These are phyloP conservation scores for Globodera rostochiensis DNA, from an alignment of 1,140 invertebrate species.

Conservation along the genomic window DNA sequence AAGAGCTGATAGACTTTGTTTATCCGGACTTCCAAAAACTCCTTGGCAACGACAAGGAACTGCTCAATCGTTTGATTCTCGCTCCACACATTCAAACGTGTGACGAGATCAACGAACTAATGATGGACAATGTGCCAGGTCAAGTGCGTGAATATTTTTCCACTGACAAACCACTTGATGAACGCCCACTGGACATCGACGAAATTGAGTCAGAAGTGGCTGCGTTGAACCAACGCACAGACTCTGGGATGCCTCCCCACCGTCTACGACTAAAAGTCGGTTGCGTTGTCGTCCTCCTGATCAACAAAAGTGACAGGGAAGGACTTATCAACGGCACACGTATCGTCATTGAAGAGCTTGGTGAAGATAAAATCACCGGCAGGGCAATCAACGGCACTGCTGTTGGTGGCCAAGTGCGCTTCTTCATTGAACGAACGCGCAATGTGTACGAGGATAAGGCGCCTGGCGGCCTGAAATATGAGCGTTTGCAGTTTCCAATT, in stretches of 20 bases:
- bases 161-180: neutral
- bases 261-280: conserved; percentile 16
- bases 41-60: neutral
- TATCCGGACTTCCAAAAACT: neutral
- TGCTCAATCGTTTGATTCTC: neutral
- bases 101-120: neutral
- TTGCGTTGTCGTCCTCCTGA: conserved; percentile 11
- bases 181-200: conserved; percentile 13
- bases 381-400: neutral
- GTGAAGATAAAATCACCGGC: neutral
- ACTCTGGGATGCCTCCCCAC: conserved; percentile 5
- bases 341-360: conserved; percentile 14
- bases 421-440: neutral
- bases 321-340: conserved; percentile 28
- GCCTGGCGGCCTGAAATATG: neutral
- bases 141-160: neutral
- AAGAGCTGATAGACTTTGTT: neutral
- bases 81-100: neutral
- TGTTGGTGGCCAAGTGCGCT: neutral
- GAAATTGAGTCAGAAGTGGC: no score
- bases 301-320: conserved; percentile 1
- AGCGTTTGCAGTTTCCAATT: conserved; percentile 17
- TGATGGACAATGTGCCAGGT: neutral
- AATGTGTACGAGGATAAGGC: neutral
- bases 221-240: neutral